These are phyloP conservation scores for Heliocidaris erythrogramma DNA, from an alignment of 35 echinoderm and acorn worm genomes.

Conservation along the genomic window DNA sequence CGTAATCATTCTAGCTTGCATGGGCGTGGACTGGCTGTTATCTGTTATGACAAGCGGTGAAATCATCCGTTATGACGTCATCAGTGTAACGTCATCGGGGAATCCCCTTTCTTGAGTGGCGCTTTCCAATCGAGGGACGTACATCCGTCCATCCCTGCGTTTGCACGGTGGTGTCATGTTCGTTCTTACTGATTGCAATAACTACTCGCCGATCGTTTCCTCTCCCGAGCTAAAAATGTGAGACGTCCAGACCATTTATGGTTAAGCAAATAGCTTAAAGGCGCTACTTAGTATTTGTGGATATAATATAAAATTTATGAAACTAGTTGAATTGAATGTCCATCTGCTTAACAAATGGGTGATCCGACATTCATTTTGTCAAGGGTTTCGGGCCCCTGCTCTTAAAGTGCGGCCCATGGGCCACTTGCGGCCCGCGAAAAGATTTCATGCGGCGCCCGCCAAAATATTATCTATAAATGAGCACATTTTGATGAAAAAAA, in stretches of 20 bases:
- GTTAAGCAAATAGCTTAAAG: neutral
- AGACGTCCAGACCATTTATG: neutral
- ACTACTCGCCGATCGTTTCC: neutral
- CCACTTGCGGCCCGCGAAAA: no score
- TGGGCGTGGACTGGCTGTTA: neutral
- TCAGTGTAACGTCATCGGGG: neutral
- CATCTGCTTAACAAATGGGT: no score
- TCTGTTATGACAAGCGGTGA: neutral
- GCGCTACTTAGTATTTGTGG: no score
- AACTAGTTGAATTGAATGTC: no score
- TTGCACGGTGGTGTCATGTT: neutral
- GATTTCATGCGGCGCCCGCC: no score
- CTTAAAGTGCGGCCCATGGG: no score
- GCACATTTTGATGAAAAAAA: no score
- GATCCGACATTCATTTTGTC: no score
- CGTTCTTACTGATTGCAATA: neutral
- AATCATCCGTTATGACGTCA: neutral
- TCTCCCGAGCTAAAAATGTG: neutral
- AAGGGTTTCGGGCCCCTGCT: no score
- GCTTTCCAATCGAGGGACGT: neutral
- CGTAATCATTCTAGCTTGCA: neutral
- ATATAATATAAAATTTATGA: no score
- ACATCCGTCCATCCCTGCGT: no score
- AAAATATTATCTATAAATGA: no score
- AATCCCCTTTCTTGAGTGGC: neutral